phyloP scores from a whole-genome alignment of 2,888 invertebrate genomes.

The Cataglyphis albicans region DNA sequence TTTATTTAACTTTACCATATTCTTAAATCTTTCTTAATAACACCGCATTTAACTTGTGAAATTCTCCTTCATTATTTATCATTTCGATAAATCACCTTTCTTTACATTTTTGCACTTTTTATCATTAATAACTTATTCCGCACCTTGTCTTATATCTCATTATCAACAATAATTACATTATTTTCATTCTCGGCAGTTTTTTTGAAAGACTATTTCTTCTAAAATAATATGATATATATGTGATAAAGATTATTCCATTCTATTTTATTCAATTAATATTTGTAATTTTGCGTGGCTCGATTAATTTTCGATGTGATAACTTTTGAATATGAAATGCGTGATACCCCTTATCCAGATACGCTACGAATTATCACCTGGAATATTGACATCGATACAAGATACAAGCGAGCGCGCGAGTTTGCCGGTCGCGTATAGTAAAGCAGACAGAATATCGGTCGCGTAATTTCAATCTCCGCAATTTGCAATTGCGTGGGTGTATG shows the following conservation, averaged over 20 bases:
- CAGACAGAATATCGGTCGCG: conserved; percentile 52
- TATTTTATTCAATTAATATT: not conserved
- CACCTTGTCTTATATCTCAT: not conserved
- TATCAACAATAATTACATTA: not conserved
- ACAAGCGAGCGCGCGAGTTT: conserved; percentile 29
- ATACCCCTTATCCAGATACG: conserved; percentile 35
- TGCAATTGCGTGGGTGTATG: conserved; percentile 6
- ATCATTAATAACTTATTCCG: not conserved
- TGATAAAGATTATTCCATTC: conserved; percentile 3
- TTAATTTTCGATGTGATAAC: conserved; percentile 41
- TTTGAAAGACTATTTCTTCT: not conserved
- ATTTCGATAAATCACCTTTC: not conserved
- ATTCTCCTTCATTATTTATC: not conserved
- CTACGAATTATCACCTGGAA: conserved; percentile 42
- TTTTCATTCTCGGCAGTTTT: not conserved
- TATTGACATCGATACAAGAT: conserved; percentile 42
- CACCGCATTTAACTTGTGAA: not conserved
- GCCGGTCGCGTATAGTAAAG: conserved; percentile 33
- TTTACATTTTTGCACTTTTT: not conserved
- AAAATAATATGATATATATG: not conserved
- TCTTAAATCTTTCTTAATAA: not conserved
- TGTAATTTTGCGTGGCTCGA: not conserved
- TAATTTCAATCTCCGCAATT: conserved; percentile 58
- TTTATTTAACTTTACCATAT: not conserved
- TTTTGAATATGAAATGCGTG: conserved; percentile 27